A percentile compares a stretch with the other conserved stretches of the same genome.
Conservation (phyloP, 2,113 vertebrate genomes). For the Laterallus jamaicensis region DNA sequence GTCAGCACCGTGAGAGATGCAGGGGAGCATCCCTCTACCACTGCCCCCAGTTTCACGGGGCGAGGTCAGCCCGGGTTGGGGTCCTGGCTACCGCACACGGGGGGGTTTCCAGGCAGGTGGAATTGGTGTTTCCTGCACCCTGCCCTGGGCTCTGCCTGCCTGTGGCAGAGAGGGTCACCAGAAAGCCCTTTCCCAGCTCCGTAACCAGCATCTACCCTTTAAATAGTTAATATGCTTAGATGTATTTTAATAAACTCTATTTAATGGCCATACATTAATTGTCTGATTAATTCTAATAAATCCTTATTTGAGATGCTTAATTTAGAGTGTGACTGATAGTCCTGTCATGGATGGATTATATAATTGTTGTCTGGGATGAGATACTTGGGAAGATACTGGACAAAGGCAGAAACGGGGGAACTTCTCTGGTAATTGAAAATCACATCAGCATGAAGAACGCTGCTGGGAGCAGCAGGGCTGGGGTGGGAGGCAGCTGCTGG, state of each 20-base stretch:
- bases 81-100: rapidly evolving
- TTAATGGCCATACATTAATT: slow-evolving; percentile 61
- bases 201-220: neutral
- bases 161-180: rapidly evolving
- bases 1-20: rapidly evolving
- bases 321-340: slow-evolving; percentile 60
- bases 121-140: neutral
- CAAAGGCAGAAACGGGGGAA: slow-evolving; percentile 26
- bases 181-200: neutral
- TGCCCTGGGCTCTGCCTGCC: neutral
- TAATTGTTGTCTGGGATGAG: slow-evolving; percentile 51
- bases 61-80: rapidly evolving
- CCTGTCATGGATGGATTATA: slow-evolving; percentile 52
- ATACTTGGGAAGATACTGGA: slow-evolving; percentile 25
- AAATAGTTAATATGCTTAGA: slow-evolving; percentile 37
- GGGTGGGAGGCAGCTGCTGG: neutral
- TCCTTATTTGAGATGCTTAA: slow-evolving; percentile 65
- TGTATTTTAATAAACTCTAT: slow-evolving; percentile 55
- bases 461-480: neutral
- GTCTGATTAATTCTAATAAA: slow-evolving; percentile 65
- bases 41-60: neutral
- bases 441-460: neutral
- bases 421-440: slow-evolving; percentile 3
- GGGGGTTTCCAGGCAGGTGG: neutral
- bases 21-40: rapidly evolving